A percentile compares a stretch with the other conserved stretches of the same genome.
Conservation (phyloP, 1,140 invertebrate species). For the Archivesica marissinica region DNA sequence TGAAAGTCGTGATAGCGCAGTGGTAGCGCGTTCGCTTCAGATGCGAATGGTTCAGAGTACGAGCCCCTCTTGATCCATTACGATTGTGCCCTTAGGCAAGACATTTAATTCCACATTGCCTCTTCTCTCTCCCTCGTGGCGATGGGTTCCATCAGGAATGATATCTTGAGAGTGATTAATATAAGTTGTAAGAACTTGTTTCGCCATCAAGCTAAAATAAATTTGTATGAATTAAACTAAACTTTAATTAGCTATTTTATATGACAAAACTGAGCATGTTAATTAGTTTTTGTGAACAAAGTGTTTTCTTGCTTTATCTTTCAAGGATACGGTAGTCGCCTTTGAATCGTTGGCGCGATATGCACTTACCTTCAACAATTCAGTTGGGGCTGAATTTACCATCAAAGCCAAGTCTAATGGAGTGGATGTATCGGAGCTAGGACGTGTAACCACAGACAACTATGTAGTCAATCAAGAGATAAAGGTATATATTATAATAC, state of each 20-base stretch:
- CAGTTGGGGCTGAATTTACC: neutral
- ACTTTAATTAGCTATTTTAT: neutral
- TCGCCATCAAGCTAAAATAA: too few relatives aligned
- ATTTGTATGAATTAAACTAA: too few relatives aligned
- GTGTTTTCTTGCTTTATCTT: neutral
- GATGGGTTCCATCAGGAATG: too few relatives aligned
- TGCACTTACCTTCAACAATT: neutral
- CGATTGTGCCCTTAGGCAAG: too few relatives aligned
- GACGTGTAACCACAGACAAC: neutral
- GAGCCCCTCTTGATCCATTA: too few relatives aligned
- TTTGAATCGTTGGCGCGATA: slow-evolving; percentile 32
- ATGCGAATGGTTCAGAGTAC: too few relatives aligned
- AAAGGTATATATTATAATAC: slow-evolving; percentile 19
- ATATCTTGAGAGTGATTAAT: too few relatives aligned
- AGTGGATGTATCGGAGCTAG: neutral
- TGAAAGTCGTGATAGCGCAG: too few relatives aligned
- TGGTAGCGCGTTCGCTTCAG: too few relatives aligned
- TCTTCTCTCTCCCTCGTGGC: too few relatives aligned
- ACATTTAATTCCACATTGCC: too few relatives aligned
- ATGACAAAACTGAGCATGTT: neutral
- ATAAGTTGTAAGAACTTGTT: too few relatives aligned
- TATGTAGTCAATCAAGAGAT: neutral
- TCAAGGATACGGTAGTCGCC: slow-evolving; percentile 50
- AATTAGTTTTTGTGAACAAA: neutral
- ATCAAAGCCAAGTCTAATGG: neutral